Conservation (phyloP, 2,888 invertebrate genomes). For the Hyalella azteca region DNA sequence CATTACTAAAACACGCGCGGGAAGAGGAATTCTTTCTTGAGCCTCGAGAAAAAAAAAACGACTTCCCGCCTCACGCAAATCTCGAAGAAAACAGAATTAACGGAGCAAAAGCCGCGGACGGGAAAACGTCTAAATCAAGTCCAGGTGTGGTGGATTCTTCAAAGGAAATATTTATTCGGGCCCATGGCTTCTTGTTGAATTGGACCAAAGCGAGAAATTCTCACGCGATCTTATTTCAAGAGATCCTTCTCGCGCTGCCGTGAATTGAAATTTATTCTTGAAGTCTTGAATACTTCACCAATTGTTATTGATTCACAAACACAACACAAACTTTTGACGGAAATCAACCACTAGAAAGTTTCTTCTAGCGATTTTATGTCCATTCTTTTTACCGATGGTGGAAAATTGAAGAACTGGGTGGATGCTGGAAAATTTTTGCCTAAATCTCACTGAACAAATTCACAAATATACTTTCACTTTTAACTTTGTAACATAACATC, state of each 20-base stretch:
- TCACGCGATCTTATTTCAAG: conserved; percentile 8
- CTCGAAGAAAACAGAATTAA: conserved; percentile 33
- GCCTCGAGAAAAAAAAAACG: conserved; percentile 27
- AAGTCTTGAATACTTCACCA: background rate
- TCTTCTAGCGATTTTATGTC: too few species aligned
- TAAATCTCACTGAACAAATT: too few species aligned
- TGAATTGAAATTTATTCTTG: conserved; percentile 3
- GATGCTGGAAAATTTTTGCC: too few species aligned
- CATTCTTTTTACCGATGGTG: too few species aligned
- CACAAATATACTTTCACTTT: too few species aligned
- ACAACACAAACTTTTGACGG: too few species aligned
- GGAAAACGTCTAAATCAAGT: conserved; percentile 35
- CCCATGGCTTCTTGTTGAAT: conserved; percentile 20
- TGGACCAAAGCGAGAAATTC: conserved; percentile 19
- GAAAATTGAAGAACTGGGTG: too few species aligned
- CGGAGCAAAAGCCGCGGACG: conserved; percentile 32
- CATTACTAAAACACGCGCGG: conserved; percentile 22
- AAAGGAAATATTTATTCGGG: conserved; percentile 35
- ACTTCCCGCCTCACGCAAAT: conserved; percentile 22
- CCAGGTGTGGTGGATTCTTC: conserved; percentile 30
- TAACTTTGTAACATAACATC: too few species aligned
- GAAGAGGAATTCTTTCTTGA: conserved; percentile 18
- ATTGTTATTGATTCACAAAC: too few species aligned
- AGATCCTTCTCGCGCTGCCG: background rate
- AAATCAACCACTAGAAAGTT: too few species aligned